Conservation (phyloP, 1,140 invertebrate species). For the Cydia fagiglandana region DNA sequence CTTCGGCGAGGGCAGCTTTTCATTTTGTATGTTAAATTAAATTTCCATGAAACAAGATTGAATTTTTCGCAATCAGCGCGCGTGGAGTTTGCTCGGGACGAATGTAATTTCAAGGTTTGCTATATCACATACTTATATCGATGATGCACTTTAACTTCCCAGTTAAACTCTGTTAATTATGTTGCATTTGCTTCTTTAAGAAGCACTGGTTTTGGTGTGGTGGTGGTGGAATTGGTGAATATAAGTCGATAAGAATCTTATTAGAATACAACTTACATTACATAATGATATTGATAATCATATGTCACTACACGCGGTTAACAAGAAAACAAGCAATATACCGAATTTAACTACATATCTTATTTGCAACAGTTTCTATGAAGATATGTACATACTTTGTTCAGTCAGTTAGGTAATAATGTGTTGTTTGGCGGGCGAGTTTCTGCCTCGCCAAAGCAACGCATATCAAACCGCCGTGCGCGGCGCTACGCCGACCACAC, state of each 20-base stretch:
- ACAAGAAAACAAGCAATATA: too few relatives aligned
- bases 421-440: constrained; percentile 23
- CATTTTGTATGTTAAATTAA: constrained; percentile 79
- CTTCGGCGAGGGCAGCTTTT: constrained; percentile 65
- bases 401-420: neutral
- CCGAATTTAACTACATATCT: too few relatives aligned
- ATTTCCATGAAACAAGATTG: constrained; percentile 79
- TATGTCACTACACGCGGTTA: too few relatives aligned
- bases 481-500: constrained; percentile 45
- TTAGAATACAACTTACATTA: too few relatives aligned
- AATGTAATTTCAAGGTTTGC: constrained; percentile 52
- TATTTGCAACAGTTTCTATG: neutral
- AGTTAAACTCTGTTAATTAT: neutral
- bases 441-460: constrained; percentile 35
- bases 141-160: neutral
- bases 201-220: too few relatives aligned
- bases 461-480: constrained; percentile 46
- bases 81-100: constrained; percentile 54
- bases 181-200: too few relatives aligned
- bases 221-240: too few relatives aligned
- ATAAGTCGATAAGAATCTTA: too few relatives aligned
- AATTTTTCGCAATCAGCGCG: constrained; percentile 78
- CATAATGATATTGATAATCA: too few relatives aligned
- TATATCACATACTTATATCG: neutral
- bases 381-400: neutral